Evolutionary conservation across 1,140 invertebrate genomes (phyloP), one percentile per base, ranked within the genome.

Genomic region (Delia radicum): DNA sequence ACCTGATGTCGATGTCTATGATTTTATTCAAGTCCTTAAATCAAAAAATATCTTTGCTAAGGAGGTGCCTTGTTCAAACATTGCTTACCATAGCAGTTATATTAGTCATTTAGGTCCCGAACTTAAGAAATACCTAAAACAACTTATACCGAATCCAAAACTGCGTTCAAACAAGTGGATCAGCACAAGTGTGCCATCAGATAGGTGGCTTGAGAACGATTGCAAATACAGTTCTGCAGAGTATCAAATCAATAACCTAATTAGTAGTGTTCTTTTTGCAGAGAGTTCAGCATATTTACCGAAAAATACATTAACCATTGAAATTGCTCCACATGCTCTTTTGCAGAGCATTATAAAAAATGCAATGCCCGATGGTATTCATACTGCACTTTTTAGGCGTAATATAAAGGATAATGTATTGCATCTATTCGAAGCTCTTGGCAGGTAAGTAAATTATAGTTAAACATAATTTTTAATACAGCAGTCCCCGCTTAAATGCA

Each of bases 171-270:
- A 87, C 0, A 92, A 92, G 76, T 98, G 97, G 96, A 85, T 98
- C 0, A 95, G 94, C 79, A 93, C 95, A 0, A 98, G 96, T 0
- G 91, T 96, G 27, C 91, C 92, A 0, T 92, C 95, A 80, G 75
- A 76, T n/a, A 83, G 88, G 26, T 97, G 95, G 96, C 89, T 91
- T 15, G 88, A 90, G 3, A 83, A 91, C 0, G 84, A 90, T 5
- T 91, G 92, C 1, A 88, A 90, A 74, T 82, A 90, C 10, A 96
- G 92, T 0, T 97, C 95, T 0, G 92, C 96, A 3, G 94, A 96
- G 79, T 99, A 99, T 82, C 95, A 96, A 81, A 96, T 95, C 0
- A 97, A 98, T 83, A 98, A 98, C 85, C 87, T 98, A 4, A 86
- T 96, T 48, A 92, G 87, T 78, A 91, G 94, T 21, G 96, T 98